Evolutionary conservation across 1,140 invertebrate species (phyloP).

Genomic region (Zophobas morio): DNA sequence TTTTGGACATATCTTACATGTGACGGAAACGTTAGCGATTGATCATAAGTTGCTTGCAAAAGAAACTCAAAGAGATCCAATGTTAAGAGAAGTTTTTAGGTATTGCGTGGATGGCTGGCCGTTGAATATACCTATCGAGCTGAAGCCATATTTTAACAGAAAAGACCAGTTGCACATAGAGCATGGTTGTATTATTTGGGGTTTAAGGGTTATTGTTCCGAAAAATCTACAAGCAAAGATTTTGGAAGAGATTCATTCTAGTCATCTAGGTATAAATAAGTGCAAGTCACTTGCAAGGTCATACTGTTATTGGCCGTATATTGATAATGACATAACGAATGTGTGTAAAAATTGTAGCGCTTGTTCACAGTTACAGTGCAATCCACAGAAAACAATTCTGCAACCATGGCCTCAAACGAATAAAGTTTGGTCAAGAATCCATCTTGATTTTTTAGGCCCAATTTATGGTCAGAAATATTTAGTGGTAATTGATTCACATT

Average conservation of each 20-base stretch:
- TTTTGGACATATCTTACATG: neutral
- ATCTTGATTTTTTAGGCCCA: constrained; percentile 70
- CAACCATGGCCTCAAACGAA: constrained; percentile 1
- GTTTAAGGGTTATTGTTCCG: neutral
- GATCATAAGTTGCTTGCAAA: neutral
- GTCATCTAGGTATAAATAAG: too few species aligned
- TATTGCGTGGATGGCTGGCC: too few species aligned
- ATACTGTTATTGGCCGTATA: neutral
- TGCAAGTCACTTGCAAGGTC: too few species aligned
- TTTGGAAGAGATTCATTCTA: too few species aligned
- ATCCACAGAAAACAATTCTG: neutral
- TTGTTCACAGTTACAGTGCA: neutral
- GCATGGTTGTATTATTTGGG: constrained; percentile 5
- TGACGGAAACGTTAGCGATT: neutral
- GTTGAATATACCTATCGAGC: too few species aligned
- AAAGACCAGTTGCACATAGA: constrained; percentile 8
- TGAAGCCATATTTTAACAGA: constrained; percentile 3
- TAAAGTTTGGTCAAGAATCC: constrained; percentile 67
- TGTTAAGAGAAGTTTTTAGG: too few species aligned
- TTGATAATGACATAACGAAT: neutral
- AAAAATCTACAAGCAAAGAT: too few species aligned
- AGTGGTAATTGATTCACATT: constrained; percentile 67
- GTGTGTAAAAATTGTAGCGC: neutral
- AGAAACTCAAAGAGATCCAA: neutral
- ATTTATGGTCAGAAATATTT: constrained; percentile 65